Percentiles rank a stretch among this genome's conserved stretches.
Evolutionary conservation across 1,140 invertebrate species (phyloP).

Genomic region (Heliconius hermathena): DNA sequence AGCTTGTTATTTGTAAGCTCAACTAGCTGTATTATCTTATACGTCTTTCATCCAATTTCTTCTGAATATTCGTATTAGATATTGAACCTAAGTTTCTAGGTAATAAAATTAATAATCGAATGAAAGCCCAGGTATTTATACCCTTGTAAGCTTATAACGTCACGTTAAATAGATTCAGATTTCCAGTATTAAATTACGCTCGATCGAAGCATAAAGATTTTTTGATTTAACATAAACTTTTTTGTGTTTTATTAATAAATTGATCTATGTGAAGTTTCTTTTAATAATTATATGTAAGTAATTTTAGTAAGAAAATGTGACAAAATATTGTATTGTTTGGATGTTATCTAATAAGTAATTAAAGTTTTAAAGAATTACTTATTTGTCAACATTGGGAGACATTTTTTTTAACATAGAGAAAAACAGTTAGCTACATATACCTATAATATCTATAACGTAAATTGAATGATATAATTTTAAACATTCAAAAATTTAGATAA

Average conservation of each 20-base stretch:
- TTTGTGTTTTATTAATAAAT: background rate
- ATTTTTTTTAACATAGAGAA: too few species aligned
- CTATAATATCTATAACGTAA: too few species aligned
- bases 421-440: too few species aligned
- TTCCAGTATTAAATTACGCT: conserved; percentile 34
- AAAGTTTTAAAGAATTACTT: background rate
- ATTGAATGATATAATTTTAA: too few species aligned
- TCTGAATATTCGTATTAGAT: background rate
- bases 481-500: too few species aligned
- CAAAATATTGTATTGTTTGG: too few species aligned
- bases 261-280: background rate
- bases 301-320: too few species aligned
- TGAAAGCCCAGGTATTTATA: background rate
- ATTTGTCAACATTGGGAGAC: background rate
- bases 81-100: background rate
- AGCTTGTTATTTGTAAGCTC: conserved; percentile 56
- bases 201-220: conserved; percentile 5
- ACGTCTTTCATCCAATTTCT: conserved; percentile 12
- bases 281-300: too few species aligned
- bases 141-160: background rate
- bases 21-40: conserved; percentile 50
- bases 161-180: conserved; percentile 29
- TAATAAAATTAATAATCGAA: background rate
- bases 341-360: too few species aligned
- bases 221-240: background rate